These are phyloP conservation scores for Xenus cinereus DNA, from an alignment of 2,113 vertebrate genomes.

Conservation along the genomic window DNA sequence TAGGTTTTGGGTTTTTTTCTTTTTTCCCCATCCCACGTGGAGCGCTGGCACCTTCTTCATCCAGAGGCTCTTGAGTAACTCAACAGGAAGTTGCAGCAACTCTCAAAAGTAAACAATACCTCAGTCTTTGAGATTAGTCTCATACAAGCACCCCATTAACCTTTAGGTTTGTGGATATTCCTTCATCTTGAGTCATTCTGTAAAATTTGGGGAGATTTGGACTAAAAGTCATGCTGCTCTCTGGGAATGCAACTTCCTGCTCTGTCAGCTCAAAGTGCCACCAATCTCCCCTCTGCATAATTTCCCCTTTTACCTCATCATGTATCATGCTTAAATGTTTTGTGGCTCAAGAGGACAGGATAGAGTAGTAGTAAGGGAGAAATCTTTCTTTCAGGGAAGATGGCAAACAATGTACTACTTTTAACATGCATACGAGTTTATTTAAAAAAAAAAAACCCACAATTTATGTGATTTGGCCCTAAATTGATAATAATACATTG, in stretches of 20 bases:
- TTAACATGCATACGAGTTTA: not conserved
- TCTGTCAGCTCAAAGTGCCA: not conserved
- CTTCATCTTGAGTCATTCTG: not conserved
- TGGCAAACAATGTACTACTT: not conserved
- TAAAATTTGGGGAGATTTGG: not conserved
- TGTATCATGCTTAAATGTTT: not conserved
- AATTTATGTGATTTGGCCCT: not conserved
- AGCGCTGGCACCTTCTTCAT: not conserved
- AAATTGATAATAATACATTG: not conserved
- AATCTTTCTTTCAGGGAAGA: not conserved
- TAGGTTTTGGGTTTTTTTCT: too few relatives aligned
- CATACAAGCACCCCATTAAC: not conserved
- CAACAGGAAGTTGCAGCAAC: constrained; percentile 27
- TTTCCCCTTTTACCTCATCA: not conserved
- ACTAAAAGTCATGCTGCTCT: not conserved
- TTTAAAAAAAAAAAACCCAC: not conserved
- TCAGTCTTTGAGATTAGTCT: not conserved
- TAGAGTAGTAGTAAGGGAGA: not conserved
- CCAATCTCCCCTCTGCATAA: not conserved
- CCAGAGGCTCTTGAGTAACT: constrained; percentile 22
- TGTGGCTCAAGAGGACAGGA: not conserved
- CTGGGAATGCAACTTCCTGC: not conserved
- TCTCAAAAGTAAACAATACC: not conserved
- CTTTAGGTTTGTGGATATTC: not conserved
- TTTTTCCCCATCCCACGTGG: not conserved